Conservation (phyloP, 2,113 vertebrate species). For the Odontophorus gujanensis region DNA sequence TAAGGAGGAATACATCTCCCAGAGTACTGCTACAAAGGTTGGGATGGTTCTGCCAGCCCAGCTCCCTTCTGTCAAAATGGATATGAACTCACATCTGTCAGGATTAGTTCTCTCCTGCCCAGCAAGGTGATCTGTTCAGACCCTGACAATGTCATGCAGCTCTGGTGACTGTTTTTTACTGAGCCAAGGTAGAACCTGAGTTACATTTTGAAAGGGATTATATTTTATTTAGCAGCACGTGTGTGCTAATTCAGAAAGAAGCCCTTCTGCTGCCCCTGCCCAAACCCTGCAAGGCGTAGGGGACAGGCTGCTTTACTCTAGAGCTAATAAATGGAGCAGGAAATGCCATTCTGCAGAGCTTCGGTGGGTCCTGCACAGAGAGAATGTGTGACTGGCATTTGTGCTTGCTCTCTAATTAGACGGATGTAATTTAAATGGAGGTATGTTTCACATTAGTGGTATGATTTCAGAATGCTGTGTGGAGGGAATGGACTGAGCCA, state of each 20-base stretch:
- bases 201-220: constrained; percentile 57
- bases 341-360: constrained; percentile 32
- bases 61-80: constrained; percentile 63
- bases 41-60: constrained; percentile 52
- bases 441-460: constrained; percentile 60
- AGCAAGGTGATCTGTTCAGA: constrained; percentile 61
- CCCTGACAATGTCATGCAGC: constrained; percentile 60
- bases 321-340: constrained; percentile 44
- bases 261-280: constrained; percentile 9
- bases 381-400: constrained; percentile 55
- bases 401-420: constrained; percentile 55
- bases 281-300: constrained; percentile 24
- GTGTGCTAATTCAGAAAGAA: constrained; percentile 42
- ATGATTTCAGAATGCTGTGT: constrained; percentile 56
- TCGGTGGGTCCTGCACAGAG: not conserved
- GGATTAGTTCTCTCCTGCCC: constrained; percentile 65
- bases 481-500: constrained; percentile 43
- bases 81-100: constrained; percentile 70
- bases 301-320: not conserved
- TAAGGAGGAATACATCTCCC: constrained; percentile 61
- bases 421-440: constrained; percentile 35
- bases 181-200: constrained; percentile 34
- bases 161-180: constrained; percentile 41
- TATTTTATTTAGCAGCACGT: constrained; percentile 54
- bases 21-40: constrained; percentile 51